Evolutionary conservation across 2,113 vertebrate genomes (phyloP), one percentile per base, ranked within the genome.

Genomic region (Camelus dromedarius): DNA sequence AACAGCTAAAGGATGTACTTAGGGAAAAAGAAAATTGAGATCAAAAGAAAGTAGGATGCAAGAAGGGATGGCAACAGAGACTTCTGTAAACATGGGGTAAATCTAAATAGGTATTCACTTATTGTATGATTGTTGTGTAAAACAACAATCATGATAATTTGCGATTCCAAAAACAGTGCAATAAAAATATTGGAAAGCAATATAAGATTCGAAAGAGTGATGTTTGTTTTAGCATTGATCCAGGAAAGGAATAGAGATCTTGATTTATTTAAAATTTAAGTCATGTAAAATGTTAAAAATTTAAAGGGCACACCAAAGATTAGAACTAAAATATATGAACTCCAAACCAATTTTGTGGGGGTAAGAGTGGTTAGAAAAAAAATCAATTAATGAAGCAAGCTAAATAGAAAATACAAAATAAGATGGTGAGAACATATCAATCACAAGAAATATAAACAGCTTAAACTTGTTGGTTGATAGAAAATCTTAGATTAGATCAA

Each of bases 221-320:
- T 85, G 28, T n/a, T n/a, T 85, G 16, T 60, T 92, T 76, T 89
- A 56, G 72, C 72, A 6, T 54, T 3, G 48, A 92, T 79, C 89
- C n/a, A 79, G 19, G 67, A 86, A 94, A 73, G 91, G 6, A 87
- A 62, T 64, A 79, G 76, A 73, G 66, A 91, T 58, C n/a, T 64
- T 91, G 42, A 88, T 86, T 96, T 50, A 96, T 92, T 86, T 94
- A 77, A 93, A 91, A 83, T n/a, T 79, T 82, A 83, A 94, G 72
- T 79, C 54, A 88, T 8, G 3, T 54, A 58, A 56, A 50, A 84
- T 82, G n/a, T 79, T 79, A 52, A 80, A 75, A 95, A 52, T 56
- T 81, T 69, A 88, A 88, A 60, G 46, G 35, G 13, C n/a, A 48
- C 19, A 58, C 24, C 56, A 91, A 95, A 93, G 46, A 76, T 42